Conservation (phyloP, 2,888 invertebrate genomes). For the Lycocerus yunnanus region DNA sequence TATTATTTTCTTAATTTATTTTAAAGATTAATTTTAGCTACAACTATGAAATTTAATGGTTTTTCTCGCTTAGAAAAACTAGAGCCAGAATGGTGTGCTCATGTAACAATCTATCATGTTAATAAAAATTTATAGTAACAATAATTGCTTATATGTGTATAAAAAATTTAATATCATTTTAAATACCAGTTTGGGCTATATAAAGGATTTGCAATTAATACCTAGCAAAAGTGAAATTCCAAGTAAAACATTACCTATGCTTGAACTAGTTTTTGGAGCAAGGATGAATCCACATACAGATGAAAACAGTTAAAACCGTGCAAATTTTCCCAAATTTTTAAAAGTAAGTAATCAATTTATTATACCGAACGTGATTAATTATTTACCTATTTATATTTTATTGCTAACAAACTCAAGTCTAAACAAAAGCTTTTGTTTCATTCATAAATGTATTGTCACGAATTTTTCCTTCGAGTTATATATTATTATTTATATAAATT, state of each 20-base stretch:
- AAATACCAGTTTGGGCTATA: neutral
- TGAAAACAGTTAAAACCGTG: too few relatives aligned
- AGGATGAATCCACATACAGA: neutral
- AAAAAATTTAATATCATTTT: neutral
- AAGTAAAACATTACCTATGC: neutral
- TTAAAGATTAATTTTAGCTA: neutral
- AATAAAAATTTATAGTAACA: neutral
- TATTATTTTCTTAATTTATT: neutral
- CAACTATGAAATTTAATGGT: neutral
- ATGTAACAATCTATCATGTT: neutral
- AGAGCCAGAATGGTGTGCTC: neutral
- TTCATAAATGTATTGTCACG: conserved; percentile 6
- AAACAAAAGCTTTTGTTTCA: conserved; percentile 8
- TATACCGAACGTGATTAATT: neutral
- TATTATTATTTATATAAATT: neutral
- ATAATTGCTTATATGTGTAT: neutral
- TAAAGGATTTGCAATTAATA: neutral
- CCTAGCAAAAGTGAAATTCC: neutral
- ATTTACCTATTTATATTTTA: conserved; percentile 4
- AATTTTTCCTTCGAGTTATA: neutral
- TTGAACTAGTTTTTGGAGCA: neutral
- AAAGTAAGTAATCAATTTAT: neutral
- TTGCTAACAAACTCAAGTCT: neutral
- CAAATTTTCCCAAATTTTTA: neutral
- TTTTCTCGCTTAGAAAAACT: neutral